phyloP scores from a whole-genome alignment of 2,888 invertebrate species.

The Athrips mouffetella region DNA sequence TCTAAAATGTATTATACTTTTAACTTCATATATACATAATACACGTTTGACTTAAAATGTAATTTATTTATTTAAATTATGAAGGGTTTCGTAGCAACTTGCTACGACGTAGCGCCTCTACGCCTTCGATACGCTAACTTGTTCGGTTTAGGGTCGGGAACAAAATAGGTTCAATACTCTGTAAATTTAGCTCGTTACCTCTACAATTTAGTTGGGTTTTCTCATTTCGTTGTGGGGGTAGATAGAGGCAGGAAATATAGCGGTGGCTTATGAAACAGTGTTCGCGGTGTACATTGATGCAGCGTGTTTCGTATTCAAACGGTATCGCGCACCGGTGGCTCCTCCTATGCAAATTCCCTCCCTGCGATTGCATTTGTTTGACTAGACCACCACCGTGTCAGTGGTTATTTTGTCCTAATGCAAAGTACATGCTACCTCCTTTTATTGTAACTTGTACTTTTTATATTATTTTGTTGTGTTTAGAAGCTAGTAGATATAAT shows the following conservation, averaged over 20 bases:
- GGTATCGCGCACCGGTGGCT: conserved; percentile 45
- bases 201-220: conserved; percentile 17
- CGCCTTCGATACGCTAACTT: not conserved
- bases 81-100: not conserved
- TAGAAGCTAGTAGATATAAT: no score
- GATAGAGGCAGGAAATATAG: conserved; percentile 22
- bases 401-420: conserved; percentile 1
- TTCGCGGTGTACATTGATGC: conserved; percentile 39
- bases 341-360: conserved; percentile 16
- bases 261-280: conserved; percentile 45
- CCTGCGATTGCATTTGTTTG: conserved; percentile 13
- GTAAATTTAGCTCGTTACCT: conserved; percentile 7
- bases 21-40: no score
- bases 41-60: no score
- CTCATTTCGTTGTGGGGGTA: not conserved
- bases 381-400: not conserved
- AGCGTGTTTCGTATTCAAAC: conserved; percentile 56
- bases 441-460: no score
- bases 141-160: not conserved
- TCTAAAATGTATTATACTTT: no score
- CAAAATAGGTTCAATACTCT: conserved; percentile 1
- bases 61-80: no score
- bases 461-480: no score
- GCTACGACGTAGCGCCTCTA: not conserved
- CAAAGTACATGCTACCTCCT: no score